A percentile compares a stretch with the other conserved stretches of the same genome.
These are phyloP conservation scores for Trachelus iudaicus DNA, from an alignment of 2,888 invertebrate genomes.

Conservation along the genomic window DNA sequence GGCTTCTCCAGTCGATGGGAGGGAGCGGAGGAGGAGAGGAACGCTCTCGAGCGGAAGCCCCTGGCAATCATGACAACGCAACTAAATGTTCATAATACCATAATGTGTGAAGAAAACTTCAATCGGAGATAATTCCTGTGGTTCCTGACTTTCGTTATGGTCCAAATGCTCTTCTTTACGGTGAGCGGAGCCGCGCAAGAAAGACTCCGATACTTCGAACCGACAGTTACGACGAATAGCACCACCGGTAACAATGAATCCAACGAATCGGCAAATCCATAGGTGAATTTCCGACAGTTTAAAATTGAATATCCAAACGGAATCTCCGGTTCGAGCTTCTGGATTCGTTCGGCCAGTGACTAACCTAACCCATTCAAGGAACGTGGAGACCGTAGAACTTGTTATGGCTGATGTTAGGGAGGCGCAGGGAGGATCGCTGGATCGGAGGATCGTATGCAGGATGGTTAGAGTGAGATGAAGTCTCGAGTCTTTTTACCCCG, in stretches of 20 bases:
- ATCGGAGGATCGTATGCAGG: not conserved
- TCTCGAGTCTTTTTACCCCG: not conserved
- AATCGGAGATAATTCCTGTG: conserved; percentile 47
- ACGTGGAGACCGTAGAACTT: not conserved
- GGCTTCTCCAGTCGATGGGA: conserved; percentile 24
- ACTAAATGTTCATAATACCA: conserved; percentile 62
- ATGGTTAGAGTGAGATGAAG: not conserved
- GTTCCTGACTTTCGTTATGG: conserved; percentile 51
- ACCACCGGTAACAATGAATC: not conserved
- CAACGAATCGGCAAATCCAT: not conserved
- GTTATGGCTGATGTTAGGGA: not conserved
- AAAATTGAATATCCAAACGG: not conserved
- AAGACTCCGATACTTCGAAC: conserved; percentile 6
- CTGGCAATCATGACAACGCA: conserved; percentile 58
- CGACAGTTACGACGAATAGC: not conserved
- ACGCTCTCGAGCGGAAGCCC: conserved; percentile 1
- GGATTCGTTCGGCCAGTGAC: not conserved
- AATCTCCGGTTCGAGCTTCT: not conserved
- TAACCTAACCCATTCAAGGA: not conserved
- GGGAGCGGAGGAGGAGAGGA: not conserved
- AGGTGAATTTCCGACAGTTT: not conserved
- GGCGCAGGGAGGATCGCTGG: not conserved
- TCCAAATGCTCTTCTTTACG: conserved; percentile 48
- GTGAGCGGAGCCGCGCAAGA: conserved; percentile 40
- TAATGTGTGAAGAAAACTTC: conserved; percentile 56